Evolutionary conservation across 1,140 invertebrate genomes (phyloP), one percentile per base, ranked within the genome.

Genomic region (Scaptomyza hsui): DNA sequence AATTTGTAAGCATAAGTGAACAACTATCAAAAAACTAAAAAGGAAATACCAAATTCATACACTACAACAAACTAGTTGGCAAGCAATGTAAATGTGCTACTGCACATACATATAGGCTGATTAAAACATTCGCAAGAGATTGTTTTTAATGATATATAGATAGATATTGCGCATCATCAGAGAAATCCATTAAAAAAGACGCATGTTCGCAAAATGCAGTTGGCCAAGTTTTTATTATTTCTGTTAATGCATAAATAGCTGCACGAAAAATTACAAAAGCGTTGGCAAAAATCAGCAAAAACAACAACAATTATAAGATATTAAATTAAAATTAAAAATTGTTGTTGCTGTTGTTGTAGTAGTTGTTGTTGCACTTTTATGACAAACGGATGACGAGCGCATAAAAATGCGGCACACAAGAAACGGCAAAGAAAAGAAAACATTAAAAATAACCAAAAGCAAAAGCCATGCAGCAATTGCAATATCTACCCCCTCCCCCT

Each of bases 331-430:
- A 88, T 81, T 78, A 88, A 75, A 75, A 78, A 71, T 76, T 45
- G 47, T 10, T 60, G 63, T 67, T 80, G 56, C n/a, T 41, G 42
- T 12, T n/a, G 29, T 45, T 45, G 19, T 7, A 19, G 47, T 42
- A 45, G 19, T 55, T 57, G 42, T 55, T 65, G 55, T 60, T 65
- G 41, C 6, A 41, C 61, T 75, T 75, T 88, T 88, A 88, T 88
- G 82, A 83, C 82, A 88, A 89, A 89, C 82, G 82, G 82, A 88
- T 88, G 82, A 89, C 78, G 82, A 89, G 76, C 82, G 78, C 83
- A 88, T 88, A 89, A 88, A 88, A 88, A 79, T 82, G 83, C 78
- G 62, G 79, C 74, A 19, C 80, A 76, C 48, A 76, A 85, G 76
- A 85, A 73, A 63, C 67, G 64, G 78, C 71, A 64, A 76, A 62